Evolutionary conservation across 2,797 vertebrate species (phyloP), one percentile per base, ranked within the genome.

Genomic region (Philypnodon macrostomus): DNA sequence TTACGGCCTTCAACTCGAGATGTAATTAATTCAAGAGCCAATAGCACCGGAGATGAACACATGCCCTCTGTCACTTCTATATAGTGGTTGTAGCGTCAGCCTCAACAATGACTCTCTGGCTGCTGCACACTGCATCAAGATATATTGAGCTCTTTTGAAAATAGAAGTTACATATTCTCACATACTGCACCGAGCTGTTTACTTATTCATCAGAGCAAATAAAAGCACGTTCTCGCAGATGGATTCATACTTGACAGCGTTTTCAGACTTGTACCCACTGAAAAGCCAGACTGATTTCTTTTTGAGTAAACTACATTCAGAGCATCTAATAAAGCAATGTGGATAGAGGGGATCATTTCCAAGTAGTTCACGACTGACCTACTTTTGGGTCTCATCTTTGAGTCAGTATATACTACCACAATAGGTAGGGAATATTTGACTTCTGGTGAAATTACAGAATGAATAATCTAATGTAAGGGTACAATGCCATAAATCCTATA

Each of bases 191-290:
- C 7, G 12, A 5, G 21, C 17, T 58, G 46, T 51, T 56, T 47
- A 59, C 32, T 33, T 63, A 56, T 63, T 58, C 50, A 63, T 42
- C 47, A 29, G 32, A 44, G 18, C 13, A 33, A 59, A 63, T 29
- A 40, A 37, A 38, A 54, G 11, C 32, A 58, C 11, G 30, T 45
- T 37, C 19, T 13, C 26, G 16, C 34, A 32, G 27, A 10, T 34
- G 47, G 13, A 33, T 50, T 40, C 15, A 21, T 21, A 32, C 26
- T 44, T n/a, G n/a, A 30, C 30, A 39, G 46, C 17, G 32, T 9
- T 37, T 35, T 33, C 13, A 16, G 15, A 1, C 3, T 1, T 47
- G 24, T 42, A 4, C 26, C 29, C 41, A 4, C 10, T 18, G 15
- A 30, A n/a, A 18, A 18, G 5, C 26, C 41, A 30, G 39, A 41